These are phyloP conservation scores for Pocillopora damicornis DNA, from an alignment of 64 coral and sea anemone species.

Conservation along the genomic window DNA sequence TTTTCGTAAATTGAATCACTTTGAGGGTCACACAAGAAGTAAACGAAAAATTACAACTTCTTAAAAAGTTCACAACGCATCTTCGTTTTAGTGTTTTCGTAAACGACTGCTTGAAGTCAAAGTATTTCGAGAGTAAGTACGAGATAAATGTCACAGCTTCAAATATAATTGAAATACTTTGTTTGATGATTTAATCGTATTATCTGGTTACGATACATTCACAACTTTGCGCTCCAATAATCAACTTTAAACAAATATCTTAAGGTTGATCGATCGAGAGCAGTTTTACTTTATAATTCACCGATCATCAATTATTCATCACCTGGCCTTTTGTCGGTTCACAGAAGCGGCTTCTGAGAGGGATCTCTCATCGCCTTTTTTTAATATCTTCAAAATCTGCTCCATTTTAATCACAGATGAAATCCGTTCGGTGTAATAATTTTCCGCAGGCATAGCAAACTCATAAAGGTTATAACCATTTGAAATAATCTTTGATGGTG, in stretches of 20 bases:
- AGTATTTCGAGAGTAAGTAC: not conserved
- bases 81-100: not conserved
- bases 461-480: not conserved
- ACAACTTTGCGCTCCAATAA: not conserved
- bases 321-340: not conserved
- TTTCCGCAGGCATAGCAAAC: not conserved
- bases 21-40: not conserved
- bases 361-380: not conserved
- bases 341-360: not conserved
- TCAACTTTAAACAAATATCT: constrained; percentile 18
- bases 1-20: not conserved
- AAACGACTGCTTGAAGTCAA: not conserved
- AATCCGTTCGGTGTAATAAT: too few relatives aligned
- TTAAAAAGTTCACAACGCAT: not conserved
- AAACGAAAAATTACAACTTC: too few relatives aligned
- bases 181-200: constrained; percentile 8
- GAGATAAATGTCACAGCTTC: not conserved
- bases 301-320: constrained; percentile 12
- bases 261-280: not conserved
- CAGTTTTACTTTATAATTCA: not conserved
- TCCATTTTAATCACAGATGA: not conserved
- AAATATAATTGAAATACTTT: not conserved
- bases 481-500: not conserved
- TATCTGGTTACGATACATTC: not conserved
- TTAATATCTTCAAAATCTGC: not conserved